A percentile compares a stretch with the other conserved stretches of the same genome.
phyloP scores from a whole-genome alignment of 1,140 invertebrate species.

The Cydia amplana region DNA sequence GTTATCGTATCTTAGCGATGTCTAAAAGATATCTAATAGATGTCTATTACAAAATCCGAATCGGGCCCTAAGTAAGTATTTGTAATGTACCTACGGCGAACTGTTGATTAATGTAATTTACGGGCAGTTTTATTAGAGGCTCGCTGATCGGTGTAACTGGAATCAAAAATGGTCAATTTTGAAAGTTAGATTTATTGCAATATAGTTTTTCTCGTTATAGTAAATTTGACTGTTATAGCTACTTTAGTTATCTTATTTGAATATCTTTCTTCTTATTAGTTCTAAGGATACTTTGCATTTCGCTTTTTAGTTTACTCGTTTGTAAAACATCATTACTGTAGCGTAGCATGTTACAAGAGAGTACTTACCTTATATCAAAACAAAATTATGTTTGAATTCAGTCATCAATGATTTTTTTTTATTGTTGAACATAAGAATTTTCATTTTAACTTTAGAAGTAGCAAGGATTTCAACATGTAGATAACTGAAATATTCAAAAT shows the following conservation, averaged over 20 bases:
- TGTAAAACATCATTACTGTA: background rate
- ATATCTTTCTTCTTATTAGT: background rate
- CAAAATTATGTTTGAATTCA: background rate
- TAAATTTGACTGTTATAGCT: no score
- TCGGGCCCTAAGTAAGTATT: slow-evolving; percentile 48
- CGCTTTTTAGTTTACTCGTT: background rate
- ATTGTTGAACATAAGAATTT: no score
- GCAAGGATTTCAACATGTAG: no score
- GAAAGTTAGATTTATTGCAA: background rate
- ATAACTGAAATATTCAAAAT: no score
- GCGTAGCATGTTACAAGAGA: background rate
- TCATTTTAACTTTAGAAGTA: no score
- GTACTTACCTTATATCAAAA: background rate
- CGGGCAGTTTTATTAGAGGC: background rate
- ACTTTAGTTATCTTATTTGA: no score
- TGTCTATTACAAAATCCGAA: no score
- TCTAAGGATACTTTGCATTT: background rate
- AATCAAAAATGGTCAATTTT: background rate
- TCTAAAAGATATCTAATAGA: no score
- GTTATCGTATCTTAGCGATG: no score
- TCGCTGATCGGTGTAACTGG: background rate
- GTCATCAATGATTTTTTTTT: no score
- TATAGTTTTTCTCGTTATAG: no score
- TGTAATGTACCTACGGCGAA: slow-evolving; percentile 37
- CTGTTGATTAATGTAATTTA: slow-evolving; percentile 37